A percentile compares a stretch with the other conserved stretches of the same genome.
These are phyloP conservation scores for Sciurus niger DNA, from an alignment of 2,113 vertebrate species.

Conservation along the genomic window DNA sequence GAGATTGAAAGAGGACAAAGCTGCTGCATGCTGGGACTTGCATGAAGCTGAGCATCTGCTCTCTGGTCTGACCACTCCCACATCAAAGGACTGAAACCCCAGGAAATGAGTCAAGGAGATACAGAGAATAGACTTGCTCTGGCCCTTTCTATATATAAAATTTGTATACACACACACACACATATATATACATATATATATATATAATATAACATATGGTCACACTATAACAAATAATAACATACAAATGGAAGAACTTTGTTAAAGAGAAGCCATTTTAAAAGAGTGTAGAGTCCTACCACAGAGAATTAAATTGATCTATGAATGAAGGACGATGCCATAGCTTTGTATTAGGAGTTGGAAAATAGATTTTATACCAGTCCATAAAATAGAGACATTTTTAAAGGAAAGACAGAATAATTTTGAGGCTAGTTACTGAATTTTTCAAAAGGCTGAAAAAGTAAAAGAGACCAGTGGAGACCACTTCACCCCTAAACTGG, in stretches of 20 bases:
- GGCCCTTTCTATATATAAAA: neutral
- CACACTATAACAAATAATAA: neutral
- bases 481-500: too few species aligned
- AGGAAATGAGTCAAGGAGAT: neutral
- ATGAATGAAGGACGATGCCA: neutral
- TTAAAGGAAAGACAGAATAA: neutral
- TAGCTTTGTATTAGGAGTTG: neutral
- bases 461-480: fast-evolving
- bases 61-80: neutral
- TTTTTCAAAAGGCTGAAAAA: neutral
- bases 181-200: too few species aligned
- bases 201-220: neutral
- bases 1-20: neutral
- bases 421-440: neutral
- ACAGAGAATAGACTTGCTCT: neutral
- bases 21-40: neutral
- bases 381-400: neutral
- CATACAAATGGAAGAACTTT: neutral
- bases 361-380: neutral
- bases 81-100: neutral
- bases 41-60: neutral
- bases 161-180: too few species aligned
- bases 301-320: neutral
- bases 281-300: neutral
- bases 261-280: neutral